Evolutionary conservation across 2,797 vertebrate genomes (phyloP).

Genomic region (Protosalanx chinensis): DNA sequence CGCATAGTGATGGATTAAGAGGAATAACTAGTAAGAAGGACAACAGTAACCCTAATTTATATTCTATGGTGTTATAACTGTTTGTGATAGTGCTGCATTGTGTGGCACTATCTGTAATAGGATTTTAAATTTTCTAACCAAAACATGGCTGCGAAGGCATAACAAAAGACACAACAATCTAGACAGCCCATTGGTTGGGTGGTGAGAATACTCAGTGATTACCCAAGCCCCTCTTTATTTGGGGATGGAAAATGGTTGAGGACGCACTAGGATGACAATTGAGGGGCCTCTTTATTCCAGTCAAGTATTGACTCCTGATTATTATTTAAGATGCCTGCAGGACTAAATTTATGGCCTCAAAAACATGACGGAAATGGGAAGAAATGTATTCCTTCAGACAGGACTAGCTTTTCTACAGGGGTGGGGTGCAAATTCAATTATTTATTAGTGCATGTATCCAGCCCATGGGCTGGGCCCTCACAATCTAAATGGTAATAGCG

Average conservation of each 20-base stretch:
- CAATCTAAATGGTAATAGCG: constrained; percentile 70
- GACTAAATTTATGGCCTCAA: constrained; percentile 39
- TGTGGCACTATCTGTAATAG: background rate
- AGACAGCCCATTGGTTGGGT: constrained; percentile 8
- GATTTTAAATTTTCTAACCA: background rate
- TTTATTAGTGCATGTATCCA: constrained; percentile 63
- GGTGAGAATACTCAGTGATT: constrained; percentile 28
- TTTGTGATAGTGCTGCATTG: background rate
- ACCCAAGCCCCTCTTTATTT: constrained; percentile 38
- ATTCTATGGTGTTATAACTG: background rate
- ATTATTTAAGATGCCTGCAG: constrained; percentile 48
- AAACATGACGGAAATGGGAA: constrained; percentile 43
- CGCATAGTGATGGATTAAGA: background rate
- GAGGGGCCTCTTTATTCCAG: constrained; percentile 40
- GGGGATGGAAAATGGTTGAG: constrained; percentile 30
- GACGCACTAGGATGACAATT: constrained; percentile 36
- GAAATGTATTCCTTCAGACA: constrained; percentile 46
- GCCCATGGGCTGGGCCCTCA: constrained; percentile 50
- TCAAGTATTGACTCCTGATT: constrained; percentile 41
- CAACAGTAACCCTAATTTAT: background rate
- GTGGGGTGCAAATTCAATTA: constrained; percentile 65
- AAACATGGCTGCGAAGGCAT: background rate
- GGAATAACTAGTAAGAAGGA: background rate
- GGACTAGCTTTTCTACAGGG: constrained; percentile 39
- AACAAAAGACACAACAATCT: background rate